phyloP scores from a whole-genome alignment of 2,888 invertebrate species.

The Chymomyza fuscimana region DNA sequence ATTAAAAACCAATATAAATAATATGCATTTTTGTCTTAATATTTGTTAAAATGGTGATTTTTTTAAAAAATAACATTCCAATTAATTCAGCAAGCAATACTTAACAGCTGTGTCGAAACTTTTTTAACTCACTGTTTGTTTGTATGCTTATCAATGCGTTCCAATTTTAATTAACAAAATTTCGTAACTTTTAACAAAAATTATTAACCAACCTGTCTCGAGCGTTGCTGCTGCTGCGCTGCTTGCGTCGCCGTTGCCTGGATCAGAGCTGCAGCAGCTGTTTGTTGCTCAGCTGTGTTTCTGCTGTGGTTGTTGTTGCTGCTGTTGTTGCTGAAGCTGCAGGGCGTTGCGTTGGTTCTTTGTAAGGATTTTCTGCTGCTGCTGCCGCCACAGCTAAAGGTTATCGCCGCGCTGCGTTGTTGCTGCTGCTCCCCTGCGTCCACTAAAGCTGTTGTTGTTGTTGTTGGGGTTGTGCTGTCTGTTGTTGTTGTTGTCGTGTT shows the following conservation, averaged over 20 bases:
- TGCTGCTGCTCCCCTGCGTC: neutral
- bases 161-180: no score
- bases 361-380: conserved; percentile 16
- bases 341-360: neutral
- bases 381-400: conserved; percentile 27
- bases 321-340: conserved; percentile 5
- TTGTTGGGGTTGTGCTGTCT: neutral
- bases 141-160: no score
- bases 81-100: no score
- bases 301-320: conserved; percentile 19
- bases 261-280: conserved; percentile 15
- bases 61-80: no score
- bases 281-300: conserved; percentile 15
- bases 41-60: no score
- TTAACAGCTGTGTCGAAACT: no score
- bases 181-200: neutral
- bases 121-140: no score
- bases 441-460: neutral
- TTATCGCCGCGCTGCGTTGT: conserved; percentile 20
- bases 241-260: neutral
- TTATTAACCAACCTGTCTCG: neutral
- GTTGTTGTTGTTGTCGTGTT: neutral
- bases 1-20: no score
- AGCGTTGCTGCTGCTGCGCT: neutral
- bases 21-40: no score